Conservation (phyloP, 1,140 invertebrate genomes). For the Kradibia gibbosae region DNA sequence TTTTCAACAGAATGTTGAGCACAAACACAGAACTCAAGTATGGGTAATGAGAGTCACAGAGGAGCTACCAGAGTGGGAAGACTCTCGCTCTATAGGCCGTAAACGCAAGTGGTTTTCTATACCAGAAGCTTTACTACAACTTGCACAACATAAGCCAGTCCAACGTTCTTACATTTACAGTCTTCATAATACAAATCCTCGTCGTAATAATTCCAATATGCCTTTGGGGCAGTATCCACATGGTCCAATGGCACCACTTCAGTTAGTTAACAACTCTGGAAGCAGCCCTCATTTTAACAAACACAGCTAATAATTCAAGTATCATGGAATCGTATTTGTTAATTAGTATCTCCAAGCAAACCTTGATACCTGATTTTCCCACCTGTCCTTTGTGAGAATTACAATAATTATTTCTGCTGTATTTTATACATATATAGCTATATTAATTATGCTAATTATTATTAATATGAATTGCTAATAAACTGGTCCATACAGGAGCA, state of each 20-base stretch:
- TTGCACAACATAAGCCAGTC: constrained; percentile 91
- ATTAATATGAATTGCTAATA: constrained; percentile 65
- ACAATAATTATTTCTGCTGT: constrained; percentile 63
- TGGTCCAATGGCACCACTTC: constrained; percentile 65
- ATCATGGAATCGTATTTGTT: constrained; percentile 32
- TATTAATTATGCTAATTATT: constrained; percentile 63
- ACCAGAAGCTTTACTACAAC: constrained; percentile 87
- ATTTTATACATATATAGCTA: constrained; percentile 69
- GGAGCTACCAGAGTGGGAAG: constrained; percentile 94
- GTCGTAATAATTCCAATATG: constrained; percentile 62
- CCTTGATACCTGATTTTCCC: constrained; percentile 30
- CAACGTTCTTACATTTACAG: constrained; percentile 88
- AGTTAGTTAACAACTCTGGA: constrained; percentile 69
- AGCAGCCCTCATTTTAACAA: constrained; percentile 68
- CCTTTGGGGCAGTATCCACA: constrained; percentile 65
- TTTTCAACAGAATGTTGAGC: constrained; percentile 84
- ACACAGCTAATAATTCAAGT: constrained; percentile 65
- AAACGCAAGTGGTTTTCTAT: constrained; percentile 94
- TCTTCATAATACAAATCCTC: constrained; percentile 70
- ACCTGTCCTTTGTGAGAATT: constrained; percentile 54
- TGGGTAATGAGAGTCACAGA: constrained; percentile 94
- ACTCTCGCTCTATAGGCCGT: constrained; percentile 89
- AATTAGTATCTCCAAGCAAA: constrained; percentile 55
- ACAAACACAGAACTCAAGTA: constrained; percentile 93
- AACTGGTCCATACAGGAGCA: constrained; percentile 62